Percentiles rank a stretch among this genome's conserved stretches.
phyloP scores from a whole-genome alignment of 2,113 vertebrate genomes.

The Ochotona curzoniae region DNA sequence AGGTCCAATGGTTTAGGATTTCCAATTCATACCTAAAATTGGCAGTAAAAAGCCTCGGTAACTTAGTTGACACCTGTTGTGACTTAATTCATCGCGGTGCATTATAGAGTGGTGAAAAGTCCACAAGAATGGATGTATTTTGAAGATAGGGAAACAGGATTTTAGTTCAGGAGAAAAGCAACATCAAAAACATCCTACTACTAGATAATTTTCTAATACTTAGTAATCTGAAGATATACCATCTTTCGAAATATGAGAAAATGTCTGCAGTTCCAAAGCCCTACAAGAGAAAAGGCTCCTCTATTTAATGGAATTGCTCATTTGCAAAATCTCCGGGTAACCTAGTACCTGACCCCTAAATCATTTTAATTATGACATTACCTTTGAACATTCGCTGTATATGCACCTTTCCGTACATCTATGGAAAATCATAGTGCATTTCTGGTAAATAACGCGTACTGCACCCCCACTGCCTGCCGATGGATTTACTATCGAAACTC shows the following conservation, averaged over 20 bases:
- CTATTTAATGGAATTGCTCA: background rate
- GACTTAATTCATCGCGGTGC: background rate
- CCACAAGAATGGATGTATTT: background rate
- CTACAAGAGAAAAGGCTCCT: background rate
- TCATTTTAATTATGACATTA: conserved; percentile 8
- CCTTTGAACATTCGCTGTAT: background rate
- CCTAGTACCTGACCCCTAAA: background rate
- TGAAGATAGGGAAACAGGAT: background rate
- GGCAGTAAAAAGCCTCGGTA: background rate
- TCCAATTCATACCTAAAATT: background rate
- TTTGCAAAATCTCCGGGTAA: background rate
- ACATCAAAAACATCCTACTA: background rate
- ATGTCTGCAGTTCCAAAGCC: background rate
- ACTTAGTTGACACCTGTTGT: background rate
- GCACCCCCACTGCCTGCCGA: background rate
- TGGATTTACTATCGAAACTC: conserved; percentile 28
- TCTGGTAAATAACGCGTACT: background rate
- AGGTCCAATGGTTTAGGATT: background rate
- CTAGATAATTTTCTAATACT: background rate
- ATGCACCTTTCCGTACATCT: background rate
- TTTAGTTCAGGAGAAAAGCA: conserved; percentile 55
- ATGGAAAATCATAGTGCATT: background rate
- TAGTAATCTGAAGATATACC: background rate
- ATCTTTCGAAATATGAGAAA: background rate
- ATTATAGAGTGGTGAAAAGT: background rate